A percentile compares a stretch with the other conserved stretches of the same genome.
These are phyloP conservation scores for Lingula anatina DNA, from an alignment of 2,888 invertebrate species.

Conservation along the genomic window DNA sequence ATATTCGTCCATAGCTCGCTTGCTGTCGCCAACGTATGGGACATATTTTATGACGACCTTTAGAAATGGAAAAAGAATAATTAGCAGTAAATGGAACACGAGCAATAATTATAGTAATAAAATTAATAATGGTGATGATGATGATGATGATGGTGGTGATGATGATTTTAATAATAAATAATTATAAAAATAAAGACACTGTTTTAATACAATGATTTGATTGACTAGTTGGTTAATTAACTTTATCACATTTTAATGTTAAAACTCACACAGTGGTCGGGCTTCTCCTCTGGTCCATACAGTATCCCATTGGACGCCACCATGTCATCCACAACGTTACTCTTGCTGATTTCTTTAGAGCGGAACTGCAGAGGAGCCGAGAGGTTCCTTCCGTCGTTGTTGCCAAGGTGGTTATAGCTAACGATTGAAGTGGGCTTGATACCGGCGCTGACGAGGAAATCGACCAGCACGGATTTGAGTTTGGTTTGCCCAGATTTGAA, in stretches of 20 bases:
- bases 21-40: conserved; percentile 95
- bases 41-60: conserved; percentile 93
- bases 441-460: conserved; percentile 89
- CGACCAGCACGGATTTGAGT: conserved; percentile 90
- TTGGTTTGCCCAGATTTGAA: conserved; percentile 98
- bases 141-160: too few species aligned
- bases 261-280: conserved; percentile 89
- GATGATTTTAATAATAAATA: neutral
- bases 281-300: conserved; percentile 75
- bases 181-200: too few species aligned
- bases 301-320: conserved; percentile 79
- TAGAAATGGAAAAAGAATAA: too few species aligned
- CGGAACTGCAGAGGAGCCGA: conserved; percentile 81
- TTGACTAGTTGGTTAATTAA: neutral
- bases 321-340: conserved; percentile 94
- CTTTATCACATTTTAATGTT: neutral
- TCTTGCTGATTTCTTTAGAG: conserved; percentile 73
- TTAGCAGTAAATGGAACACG: too few species aligned
- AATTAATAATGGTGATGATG: too few species aligned
- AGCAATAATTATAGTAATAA: too few species aligned
- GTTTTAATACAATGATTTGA: neutral
- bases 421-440: conserved; percentile 94
- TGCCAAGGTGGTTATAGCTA: conserved; percentile 95
- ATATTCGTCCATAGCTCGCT: conserved; percentile 96
- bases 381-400: conserved; percentile 94